These are phyloP conservation scores for Campaea margaritaria DNA, from an alignment of 2,888 invertebrate genomes.

Conservation along the genomic window DNA sequence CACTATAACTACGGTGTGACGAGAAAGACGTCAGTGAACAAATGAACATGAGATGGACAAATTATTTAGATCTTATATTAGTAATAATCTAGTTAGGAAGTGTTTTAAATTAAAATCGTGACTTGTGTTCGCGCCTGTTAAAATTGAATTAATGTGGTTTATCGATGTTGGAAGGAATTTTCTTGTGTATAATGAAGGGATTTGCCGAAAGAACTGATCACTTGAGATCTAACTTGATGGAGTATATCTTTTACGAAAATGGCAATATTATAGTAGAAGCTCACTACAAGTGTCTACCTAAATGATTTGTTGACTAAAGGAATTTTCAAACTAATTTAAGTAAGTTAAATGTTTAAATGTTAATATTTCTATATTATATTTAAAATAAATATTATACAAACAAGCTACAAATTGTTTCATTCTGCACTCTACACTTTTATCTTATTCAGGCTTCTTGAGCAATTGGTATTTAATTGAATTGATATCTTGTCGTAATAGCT, in stretches of 20 bases:
- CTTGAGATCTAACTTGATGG: neutral
- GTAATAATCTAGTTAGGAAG: no score
- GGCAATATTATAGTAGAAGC: neutral
- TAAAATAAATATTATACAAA: slow-evolving; percentile 27
- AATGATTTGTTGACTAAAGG: slow-evolving; percentile 8
- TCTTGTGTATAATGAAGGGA: neutral
- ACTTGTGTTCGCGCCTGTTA: no score
- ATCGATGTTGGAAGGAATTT: no score
- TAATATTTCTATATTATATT: slow-evolving; percentile 23
- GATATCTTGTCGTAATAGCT: slow-evolving; percentile 76
- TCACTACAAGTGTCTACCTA: no score
- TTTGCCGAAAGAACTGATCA: neutral
- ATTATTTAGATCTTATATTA: no score
- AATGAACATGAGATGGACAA: no score
- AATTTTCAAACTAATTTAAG: slow-evolving; percentile 21
- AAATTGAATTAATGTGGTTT: no score
- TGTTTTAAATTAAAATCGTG: no score
- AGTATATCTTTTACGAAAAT: neutral
- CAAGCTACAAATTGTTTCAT: slow-evolving; percentile 18
- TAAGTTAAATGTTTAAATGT: slow-evolving; percentile 8
- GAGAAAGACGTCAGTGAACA: no score
- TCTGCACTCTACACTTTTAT: neutral
- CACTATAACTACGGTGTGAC: no score
- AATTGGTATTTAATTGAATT: slow-evolving; percentile 46
- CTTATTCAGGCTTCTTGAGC: neutral